Conservation (phyloP, 2,888 invertebrate species). For the Drosophila pullipes region DNA sequence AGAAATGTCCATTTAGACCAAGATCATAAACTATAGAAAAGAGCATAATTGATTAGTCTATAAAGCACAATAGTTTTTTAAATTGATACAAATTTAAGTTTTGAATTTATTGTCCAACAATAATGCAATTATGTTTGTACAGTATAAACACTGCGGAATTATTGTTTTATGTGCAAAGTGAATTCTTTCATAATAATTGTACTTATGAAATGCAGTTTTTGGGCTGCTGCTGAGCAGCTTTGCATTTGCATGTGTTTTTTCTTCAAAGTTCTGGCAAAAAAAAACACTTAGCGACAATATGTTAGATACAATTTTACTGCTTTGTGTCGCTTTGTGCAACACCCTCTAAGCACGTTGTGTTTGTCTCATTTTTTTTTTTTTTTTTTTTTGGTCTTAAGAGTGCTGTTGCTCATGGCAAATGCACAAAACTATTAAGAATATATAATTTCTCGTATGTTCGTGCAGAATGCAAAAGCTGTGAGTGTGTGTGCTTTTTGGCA, state of each 20-base stretch:
- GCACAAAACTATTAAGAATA: conserved; percentile 54
- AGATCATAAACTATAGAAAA: not conserved
- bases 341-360: not conserved
- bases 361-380: not conserved
- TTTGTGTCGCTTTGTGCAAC: not conserved
- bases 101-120: not conserved
- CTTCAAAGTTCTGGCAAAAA: not conserved
- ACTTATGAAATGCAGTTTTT: not conserved
- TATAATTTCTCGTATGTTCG: conserved; percentile 36
- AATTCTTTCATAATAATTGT: not conserved
- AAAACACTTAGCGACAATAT: conserved; percentile 3
- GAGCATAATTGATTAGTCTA: conserved; percentile 1
- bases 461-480: conserved; percentile 33
- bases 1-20: not conserved
- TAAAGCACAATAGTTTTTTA: not conserved
- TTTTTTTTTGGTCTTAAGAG: not conserved
- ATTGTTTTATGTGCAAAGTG: not conserved
- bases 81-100: not conserved
- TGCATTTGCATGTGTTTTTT: not conserved
- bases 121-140: not conserved
- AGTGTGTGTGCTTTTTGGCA: conserved; percentile 55
- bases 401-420: conserved; percentile 19
- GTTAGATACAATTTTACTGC: not conserved
- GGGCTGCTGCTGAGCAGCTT: not conserved
- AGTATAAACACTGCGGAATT: not conserved